Evolutionary conservation across 2,888 invertebrate species (phyloP), one percentile per base, ranked within the genome.

Genomic region (Choreutis nemorana): DNA sequence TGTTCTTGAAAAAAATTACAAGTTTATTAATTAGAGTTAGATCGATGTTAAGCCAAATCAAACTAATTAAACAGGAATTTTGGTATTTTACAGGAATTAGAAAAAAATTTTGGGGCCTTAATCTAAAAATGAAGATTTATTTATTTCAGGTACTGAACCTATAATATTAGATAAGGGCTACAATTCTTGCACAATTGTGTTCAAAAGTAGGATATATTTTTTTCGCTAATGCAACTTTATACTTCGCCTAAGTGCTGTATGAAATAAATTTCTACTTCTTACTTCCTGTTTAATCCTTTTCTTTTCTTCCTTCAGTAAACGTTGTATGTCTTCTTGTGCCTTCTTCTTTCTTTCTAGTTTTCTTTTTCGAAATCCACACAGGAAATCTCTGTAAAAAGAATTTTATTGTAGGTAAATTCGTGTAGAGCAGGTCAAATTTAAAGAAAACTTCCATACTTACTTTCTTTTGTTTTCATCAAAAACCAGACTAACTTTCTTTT

Each of bases 291-390:
- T 89, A 26, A 92, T 86, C 27, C 88, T 80, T 52, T 86, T 89
- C 36, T 82, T 83, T 54, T 91, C 91, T 46, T 87, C 88, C 55
- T 90, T 91, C 2, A 91, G 58, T 42, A 86, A 82, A 20, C 78
- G 72, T 41, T 89, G 83, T 18, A 92, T 59, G 40, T 90, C 83
- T 39, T 88, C 87, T 50, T 89, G 83, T 0, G 90, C 90, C 44
- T 86, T 85, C 45, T 87, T 86, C 50, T 87, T 85, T 25, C 91
- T 79, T 55, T 90, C 86, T 24, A 89, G 61, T 56, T 92, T 92
- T 37, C 92, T 78, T 67, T 91, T 91, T 25, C 84, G 89, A 55
- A 92, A 92, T 2, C 92, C 91, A 39, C 87, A 87, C 14, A 92
- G 63, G 55, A 89, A 92, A 25, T 91, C 90, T 50, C 91, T 91